Percentiles rank a stretch among this genome's conserved stretches.
phyloP scores from a whole-genome alignment of 2,888 invertebrate species.

The Plutella xylostella region DNA sequence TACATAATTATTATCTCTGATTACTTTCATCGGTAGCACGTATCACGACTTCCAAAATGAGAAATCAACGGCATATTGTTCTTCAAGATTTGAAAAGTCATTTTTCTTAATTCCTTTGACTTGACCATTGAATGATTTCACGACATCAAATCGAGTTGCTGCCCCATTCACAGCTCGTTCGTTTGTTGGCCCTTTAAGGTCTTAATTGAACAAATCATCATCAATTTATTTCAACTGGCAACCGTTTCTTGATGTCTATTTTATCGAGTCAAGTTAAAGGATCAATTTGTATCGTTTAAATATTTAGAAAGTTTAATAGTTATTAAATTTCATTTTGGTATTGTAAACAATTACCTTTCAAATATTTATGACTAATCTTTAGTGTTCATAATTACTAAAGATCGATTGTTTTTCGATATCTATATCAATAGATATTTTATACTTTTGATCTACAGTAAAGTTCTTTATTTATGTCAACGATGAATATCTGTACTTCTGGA shows the following conservation, averaged over 20 bases:
- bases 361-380: too few species aligned
- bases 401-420: too few species aligned
- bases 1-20: neutral
- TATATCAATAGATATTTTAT: too few species aligned
- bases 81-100: slow-evolving; percentile 8
- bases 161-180: slow-evolving; percentile 14
- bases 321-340: neutral
- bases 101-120: slow-evolving; percentile 8
- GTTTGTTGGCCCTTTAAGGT: slow-evolving; percentile 34
- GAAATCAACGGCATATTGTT: neutral
- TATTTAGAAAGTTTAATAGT: neutral
- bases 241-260: slow-evolving; percentile 19
- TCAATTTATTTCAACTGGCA: slow-evolving; percentile 39
- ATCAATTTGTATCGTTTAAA: too few species aligned
- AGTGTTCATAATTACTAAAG: too few species aligned
- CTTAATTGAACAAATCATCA: slow-evolving; percentile 57
- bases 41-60: neutral
- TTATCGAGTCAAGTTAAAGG: too few species aligned
- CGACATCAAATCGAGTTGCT: slow-evolving; percentile 28
- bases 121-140: slow-evolving; percentile 26
- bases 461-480: too few species aligned
- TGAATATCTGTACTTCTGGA: too few species aligned
- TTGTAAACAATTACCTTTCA: neutral
- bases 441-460: too few species aligned
- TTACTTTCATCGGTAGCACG: neutral